Evolutionary conservation across 2,888 invertebrate species (phyloP).

Genomic region (Brachylomia viminalis): DNA sequence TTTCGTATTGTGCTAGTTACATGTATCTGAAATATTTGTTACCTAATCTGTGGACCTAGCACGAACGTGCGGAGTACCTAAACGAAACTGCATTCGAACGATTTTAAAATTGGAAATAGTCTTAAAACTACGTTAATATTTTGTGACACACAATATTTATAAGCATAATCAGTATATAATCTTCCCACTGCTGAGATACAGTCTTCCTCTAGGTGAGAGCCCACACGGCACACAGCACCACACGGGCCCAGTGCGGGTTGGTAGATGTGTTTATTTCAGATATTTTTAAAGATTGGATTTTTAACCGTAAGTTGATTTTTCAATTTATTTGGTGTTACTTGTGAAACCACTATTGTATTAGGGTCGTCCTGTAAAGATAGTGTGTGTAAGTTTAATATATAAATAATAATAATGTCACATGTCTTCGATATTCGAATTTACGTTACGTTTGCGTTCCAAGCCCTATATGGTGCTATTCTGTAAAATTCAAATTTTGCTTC

Average conservation of each 20-base stretch:
- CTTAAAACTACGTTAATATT: background rate
- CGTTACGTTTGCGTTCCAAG: background rate
- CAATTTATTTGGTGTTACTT: too few relatives aligned
- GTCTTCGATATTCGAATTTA: background rate
- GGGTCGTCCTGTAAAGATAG: too few relatives aligned
- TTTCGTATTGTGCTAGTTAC: background rate
- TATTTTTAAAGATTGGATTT: too few relatives aligned
- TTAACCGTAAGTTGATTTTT: too few relatives aligned
- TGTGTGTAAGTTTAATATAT: too few relatives aligned
- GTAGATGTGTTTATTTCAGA: too few relatives aligned
- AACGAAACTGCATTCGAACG: too few relatives aligned
- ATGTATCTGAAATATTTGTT: background rate
- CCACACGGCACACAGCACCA: too few relatives aligned
- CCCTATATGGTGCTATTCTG: background rate
- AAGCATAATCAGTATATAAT: background rate
- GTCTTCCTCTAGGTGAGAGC: too few relatives aligned
- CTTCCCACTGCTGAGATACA: background rate
- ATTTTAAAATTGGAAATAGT: background rate
- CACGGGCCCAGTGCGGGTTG: too few relatives aligned
- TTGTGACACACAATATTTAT: background rate
- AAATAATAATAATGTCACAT: too few relatives aligned
- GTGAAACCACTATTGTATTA: too few relatives aligned
- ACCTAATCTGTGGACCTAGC: background rate
- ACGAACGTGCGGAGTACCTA: background rate
- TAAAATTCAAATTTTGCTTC: background rate